Evolutionary conservation across 92 coral and sea anemone species (phyloP), one percentile per base, ranked within the genome.

Genomic region (Umimayanthus kanabou): DNA sequence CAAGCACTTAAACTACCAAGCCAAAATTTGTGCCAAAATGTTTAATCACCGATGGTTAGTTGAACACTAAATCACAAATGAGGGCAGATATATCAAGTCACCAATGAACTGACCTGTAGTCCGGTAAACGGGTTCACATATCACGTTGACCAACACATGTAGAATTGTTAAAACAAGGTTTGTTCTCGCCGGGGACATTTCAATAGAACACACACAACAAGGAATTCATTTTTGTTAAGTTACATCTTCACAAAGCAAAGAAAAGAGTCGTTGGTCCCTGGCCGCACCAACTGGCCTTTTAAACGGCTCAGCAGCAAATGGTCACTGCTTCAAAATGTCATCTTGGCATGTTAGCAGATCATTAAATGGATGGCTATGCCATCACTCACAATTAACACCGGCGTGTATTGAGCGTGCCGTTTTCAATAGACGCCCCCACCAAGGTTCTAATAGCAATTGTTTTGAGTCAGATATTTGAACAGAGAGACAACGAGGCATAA

Each of bases 131-230:
- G 39, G 73, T 47, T 70, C 87, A 14, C 57, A 47, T 26, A 45
- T 83, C 78, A 83, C 87, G 9, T 83, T 50, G 16, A 47, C 77
- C 43, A 83, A 43, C 78, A 83, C 61, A 43, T 83, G 66, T 14
- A 83, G 78, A 28, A 83, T 71, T 72, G 87, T 83, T 83, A 83
- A 45, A 58, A 30, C 40, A 67, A 83, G 43, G 74, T 9, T 26
- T 69, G 65, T 22, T 47, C 65, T 83, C 26, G 77, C 87, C n/a
- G 87, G 64, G 64, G 77, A 69, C 87, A 83, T 83, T 69, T 83
- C 65, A 49, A 49, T 11, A 83, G 77, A 69, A n/a, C 16, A 26
- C 37, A 83, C 67, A 70, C 30, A 37, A n/a, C 55, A 45, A 83
- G 28, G 13, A 16, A 8, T 55, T 43, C 84, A 30, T 28, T 53